A percentile compares a stretch with the other conserved stretches of the same genome.
Evolutionary conservation across 2,797 vertebrate species (phyloP).

Genomic region (Spinibarbus caldwelli): DNA sequence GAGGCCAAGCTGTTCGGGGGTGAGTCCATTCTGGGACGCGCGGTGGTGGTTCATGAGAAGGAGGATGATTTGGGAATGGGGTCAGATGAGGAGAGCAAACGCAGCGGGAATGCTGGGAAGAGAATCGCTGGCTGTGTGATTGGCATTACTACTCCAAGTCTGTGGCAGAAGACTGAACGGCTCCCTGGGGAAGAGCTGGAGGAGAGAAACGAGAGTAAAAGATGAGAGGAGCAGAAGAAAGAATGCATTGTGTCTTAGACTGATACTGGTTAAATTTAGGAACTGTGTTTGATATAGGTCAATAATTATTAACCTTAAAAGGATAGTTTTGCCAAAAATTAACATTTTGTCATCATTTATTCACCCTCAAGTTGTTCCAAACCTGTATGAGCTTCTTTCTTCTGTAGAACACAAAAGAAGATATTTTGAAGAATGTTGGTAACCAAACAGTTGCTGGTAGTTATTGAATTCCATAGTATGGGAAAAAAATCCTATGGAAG

Average conservation of each 20-base stretch:
- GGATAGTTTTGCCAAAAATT: not conserved
- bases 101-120: slow-evolving; percentile 82
- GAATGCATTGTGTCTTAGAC: not conserved
- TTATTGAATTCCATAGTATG: no score
- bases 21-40: slow-evolving; percentile 75
- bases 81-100: slow-evolving; percentile 76
- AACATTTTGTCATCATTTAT: no score
- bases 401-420: no score
- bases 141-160: slow-evolving; percentile 65
- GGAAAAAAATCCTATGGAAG: no score
- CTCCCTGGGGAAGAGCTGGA: not conserved
- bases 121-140: slow-evolving; percentile 84
- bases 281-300: not conserved
- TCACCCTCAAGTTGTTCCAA: no score
- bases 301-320: not conserved
- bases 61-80: slow-evolving; percentile 83
- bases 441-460: no score
- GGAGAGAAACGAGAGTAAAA: not conserved
- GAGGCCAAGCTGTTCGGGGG: slow-evolving; percentile 74
- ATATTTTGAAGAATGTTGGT: no score
- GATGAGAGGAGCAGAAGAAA: not conserved
- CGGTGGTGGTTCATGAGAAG: slow-evolving; percentile 79
- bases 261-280: no score
- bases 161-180: slow-evolving; percentile 69
- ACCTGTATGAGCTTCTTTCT: no score